These are phyloP conservation scores for Hystrix brachyura DNA, from an alignment of 2,113 vertebrate genomes.

Conservation along the genomic window DNA sequence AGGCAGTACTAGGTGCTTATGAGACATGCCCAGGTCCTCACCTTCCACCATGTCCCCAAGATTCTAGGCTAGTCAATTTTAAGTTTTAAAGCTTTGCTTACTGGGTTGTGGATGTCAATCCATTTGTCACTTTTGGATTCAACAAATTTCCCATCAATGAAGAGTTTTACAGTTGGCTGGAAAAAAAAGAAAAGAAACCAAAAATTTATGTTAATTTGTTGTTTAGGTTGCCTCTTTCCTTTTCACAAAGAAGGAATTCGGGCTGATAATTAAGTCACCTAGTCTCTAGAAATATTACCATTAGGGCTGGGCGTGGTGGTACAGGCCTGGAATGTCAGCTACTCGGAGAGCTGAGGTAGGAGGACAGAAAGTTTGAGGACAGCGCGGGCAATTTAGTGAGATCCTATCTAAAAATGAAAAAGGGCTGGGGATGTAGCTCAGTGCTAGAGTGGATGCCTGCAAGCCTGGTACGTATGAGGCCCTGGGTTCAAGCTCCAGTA, in stretches of 20 bases:
- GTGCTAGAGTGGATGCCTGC: neutral
- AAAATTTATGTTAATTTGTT: slow-evolving; percentile 25
- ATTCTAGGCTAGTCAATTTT: slow-evolving; percentile 15
- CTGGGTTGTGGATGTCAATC: slow-evolving; percentile 97
- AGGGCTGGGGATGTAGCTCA: neutral
- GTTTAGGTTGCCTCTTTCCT: slow-evolving; percentile 38
- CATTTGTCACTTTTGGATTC: slow-evolving; percentile 97
- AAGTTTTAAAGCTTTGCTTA: slow-evolving; percentile 88
- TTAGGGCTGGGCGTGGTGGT: neutral
- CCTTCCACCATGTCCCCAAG: neutral
- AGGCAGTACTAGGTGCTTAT: neutral
- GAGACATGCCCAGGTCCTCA: neutral
- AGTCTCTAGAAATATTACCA: slow-evolving; percentile 15
- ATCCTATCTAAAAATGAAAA: neutral
- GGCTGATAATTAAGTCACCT: neutral
- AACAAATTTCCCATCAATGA: slow-evolving; percentile 98
- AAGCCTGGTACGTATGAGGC: neutral
- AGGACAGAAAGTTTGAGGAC: neutral
- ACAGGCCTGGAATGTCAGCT: neutral
- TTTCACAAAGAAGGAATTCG: slow-evolving; percentile 25
- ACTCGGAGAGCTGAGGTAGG: neutral
- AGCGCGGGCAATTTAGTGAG: neutral
- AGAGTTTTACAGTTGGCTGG: slow-evolving; percentile 97
- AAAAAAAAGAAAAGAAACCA: slow-evolving; percentile 70
- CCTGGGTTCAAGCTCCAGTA: neutral